Base-by-base conservation (phyloP, 1,140 invertebrate genomes). In the Phortica variegata region DNA sequence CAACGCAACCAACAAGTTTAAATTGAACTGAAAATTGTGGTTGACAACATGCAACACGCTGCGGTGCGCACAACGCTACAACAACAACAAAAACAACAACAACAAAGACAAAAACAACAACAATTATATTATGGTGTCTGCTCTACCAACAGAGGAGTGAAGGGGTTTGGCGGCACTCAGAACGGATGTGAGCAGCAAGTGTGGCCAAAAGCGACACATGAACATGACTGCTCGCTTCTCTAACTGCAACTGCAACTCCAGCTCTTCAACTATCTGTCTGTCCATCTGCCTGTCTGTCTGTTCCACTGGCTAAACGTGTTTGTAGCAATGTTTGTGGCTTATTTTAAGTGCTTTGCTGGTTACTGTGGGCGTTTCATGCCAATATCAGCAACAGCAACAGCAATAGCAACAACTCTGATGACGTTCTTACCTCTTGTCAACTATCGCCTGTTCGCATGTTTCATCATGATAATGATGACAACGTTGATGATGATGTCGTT, bases 281-380 rank as follows among this genome's bases (percentile, higher is more conserved):
- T 26, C 23, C 23, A 10, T 26, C 23, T 10, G 23, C 10, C 23
- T 10, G 23, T 26, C 23, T 10, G 23, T 26, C 23, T 26, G 23
- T 26, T 10, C 10, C 23, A 5, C 10, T 26, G 5, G 23, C 10
- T 10, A 26, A 26, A 26, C 23, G 5, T 26, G 23, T 26, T 6
- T 26, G 23, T 26, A 26, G 23, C 23, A 6, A 26, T 26, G 5
- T 26, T 54, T 66, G 63, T 59, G 63, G 63, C 68, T 49, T 44
- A 41, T 61, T 66, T 66, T 66, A 66, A 66, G 63, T 66, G 63
- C 63, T 66, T 59, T 53, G 46, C 56, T 55, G 53, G 63, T 58
- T 68, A 66, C 60, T 66, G 68, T 66, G 47, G 54, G 56, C 47
- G 37, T 52, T 57, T 41, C 21, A 18, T n/a, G 29, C n/a, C 19